Evolutionary conservation across 2,113 vertebrate species (phyloP), one percentile per base, ranked within the genome.

Genomic region (Tretioscincus oriximinensis): DNA sequence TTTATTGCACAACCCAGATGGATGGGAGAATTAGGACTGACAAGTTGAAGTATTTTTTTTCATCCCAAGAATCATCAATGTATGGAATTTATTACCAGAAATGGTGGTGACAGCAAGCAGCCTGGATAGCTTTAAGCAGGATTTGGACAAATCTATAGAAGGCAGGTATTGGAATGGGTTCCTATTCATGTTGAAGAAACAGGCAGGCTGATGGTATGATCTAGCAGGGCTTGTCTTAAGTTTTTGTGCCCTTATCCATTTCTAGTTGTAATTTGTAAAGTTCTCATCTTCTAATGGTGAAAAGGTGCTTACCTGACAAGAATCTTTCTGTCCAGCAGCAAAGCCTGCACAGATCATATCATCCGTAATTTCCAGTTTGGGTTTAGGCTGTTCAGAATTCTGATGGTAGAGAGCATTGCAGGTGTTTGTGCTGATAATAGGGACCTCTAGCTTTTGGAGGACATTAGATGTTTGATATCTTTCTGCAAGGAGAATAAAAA

Each of bases 311-410:
- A 93, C 93, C 91, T 92, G 92, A 66, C 93, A 94, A 79, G 92
- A 90, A 0, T 93, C 92, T 74, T 71, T 88, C 76, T 80, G 87
- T 80, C 93, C 93, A 73, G 92, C 87, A 0, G 82, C 85, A 1
- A 90, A 94, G 9, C 93, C 93, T 0, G 93, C 91, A 7, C 93
- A 94, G 9, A 94, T 51, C 92, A 93, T 93, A 77, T 92, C 91
- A 0, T 74, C 83, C 68, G 90, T 85, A 86, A 94, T 88, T 14
- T 76, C 73, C 41, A 21, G 14, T 26, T n/a, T 49, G 35, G 5
- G 5, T 9, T 49, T 63, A n/a, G n/a, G 73, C 51, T 76, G 51
- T 26, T 20, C 28, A 20, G 73, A 82, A 14, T 70, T 31, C 22
- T 76, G 65, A 28, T 24, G 66, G 41, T 82, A 82, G 65, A 82